Evolutionary conservation across 2,797 vertebrate genomes (phyloP).

Genomic region (Dermochelys coriacea): DNA sequence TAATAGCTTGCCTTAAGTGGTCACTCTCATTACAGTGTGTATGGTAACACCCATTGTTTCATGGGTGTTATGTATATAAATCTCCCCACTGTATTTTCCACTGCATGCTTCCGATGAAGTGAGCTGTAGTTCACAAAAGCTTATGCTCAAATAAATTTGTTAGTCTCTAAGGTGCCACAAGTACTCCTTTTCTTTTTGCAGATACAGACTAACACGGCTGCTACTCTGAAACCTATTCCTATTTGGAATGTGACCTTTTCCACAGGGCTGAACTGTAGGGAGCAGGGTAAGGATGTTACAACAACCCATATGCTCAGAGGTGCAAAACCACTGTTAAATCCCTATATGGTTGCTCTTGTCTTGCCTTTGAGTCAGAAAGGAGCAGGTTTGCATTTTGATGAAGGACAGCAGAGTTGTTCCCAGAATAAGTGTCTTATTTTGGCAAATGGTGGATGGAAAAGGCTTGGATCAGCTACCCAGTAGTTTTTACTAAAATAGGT

Average conservation of each 20-base stretch:
- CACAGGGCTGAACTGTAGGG: not conserved
- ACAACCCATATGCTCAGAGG: not conserved
- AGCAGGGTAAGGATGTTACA: not conserved
- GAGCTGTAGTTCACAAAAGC: too few relatives aligned
- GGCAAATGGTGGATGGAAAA: not conserved
- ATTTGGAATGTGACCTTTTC: not conserved
- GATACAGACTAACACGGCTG: too few relatives aligned
- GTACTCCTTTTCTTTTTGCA: too few relatives aligned
- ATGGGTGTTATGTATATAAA: too few relatives aligned
- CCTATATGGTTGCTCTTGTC: not conserved
- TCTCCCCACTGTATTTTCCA: too few relatives aligned
- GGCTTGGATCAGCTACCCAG: not conserved
- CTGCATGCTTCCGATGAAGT: too few relatives aligned
- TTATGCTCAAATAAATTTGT: too few relatives aligned
- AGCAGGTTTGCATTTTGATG: not conserved
- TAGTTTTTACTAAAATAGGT: not conserved
- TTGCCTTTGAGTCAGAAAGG: not conserved
- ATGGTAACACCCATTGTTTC: too few relatives aligned
- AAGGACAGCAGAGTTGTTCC: not conserved
- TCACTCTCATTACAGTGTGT: too few relatives aligned
- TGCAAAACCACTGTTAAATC: not conserved
- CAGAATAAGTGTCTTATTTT: not conserved
- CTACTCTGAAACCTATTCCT: not conserved
- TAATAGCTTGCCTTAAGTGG: too few relatives aligned
- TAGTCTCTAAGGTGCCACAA: too few relatives aligned